Percentiles rank a stretch among this genome's conserved stretches.
These are phyloP conservation scores for Thinocorus orbignyianus DNA, from an alignment of 2,113 vertebrate species.

Conservation along the genomic window DNA sequence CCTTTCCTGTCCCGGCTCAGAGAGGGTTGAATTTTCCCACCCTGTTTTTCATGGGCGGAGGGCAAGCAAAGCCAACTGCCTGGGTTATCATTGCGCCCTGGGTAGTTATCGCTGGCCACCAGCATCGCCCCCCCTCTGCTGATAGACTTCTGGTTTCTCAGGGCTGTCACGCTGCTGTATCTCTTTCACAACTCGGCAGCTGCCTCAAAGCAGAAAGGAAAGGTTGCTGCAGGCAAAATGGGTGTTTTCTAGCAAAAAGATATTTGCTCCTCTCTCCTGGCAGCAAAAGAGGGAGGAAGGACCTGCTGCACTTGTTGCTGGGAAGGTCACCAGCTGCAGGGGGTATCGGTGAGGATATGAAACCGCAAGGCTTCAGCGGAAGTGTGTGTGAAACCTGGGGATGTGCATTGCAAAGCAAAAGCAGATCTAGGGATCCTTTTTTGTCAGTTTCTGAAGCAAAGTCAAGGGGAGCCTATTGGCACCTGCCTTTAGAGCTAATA, in stretches of 20 bases:
- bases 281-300: background rate
- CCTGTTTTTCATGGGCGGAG: background rate
- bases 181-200: background rate
- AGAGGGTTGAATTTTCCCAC: background rate
- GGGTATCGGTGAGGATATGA: background rate
- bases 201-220: background rate
- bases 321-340: background rate
- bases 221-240: background rate
- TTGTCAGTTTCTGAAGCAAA: background rate
- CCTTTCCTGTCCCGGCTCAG: background rate
- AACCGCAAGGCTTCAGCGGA: background rate
- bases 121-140: background rate
- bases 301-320: background rate
- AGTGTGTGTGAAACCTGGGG: background rate
- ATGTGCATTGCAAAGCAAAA: accelerated
- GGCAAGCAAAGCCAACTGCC: constrained; percentile 24
- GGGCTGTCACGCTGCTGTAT: background rate
- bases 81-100: background rate
- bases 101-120: background rate
- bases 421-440: background rate
- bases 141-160: constrained; percentile 37
- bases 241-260: background rate
- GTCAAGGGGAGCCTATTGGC: background rate
- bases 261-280: background rate
- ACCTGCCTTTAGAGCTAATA: background rate